Evolutionary conservation across 2,888 invertebrate genomes (phyloP).

Genomic region (Hedya salicella): DNA sequence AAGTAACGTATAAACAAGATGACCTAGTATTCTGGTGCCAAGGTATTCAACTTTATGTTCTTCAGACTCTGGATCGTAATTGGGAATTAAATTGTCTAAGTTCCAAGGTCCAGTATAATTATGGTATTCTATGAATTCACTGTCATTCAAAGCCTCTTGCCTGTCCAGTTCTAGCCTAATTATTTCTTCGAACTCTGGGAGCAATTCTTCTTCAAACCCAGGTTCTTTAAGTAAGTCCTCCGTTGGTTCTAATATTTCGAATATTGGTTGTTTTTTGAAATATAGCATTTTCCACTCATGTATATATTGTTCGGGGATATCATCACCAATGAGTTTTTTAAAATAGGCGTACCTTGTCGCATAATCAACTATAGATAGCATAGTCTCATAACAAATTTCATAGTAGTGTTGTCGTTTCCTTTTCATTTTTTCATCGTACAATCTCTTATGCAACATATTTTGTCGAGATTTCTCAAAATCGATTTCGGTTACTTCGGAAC

Average conservation of each 20-base stretch:
- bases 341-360: slow-evolving; percentile 82
- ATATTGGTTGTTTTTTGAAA: slow-evolving; percentile 81
- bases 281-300: slow-evolving; percentile 85
- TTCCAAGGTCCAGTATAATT: slow-evolving; percentile 82
- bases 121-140: slow-evolving; percentile 85
- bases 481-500: slow-evolving; percentile 78
- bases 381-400: slow-evolving; percentile 80
- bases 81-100: slow-evolving; percentile 72
- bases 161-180: slow-evolving; percentile 78
- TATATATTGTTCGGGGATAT: slow-evolving; percentile 77
- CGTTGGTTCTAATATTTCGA: slow-evolving; percentile 75
- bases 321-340: slow-evolving; percentile 67
- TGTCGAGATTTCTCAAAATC: slow-evolving; percentile 82
- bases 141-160: slow-evolving; percentile 81
- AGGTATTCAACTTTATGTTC: slow-evolving; percentile 75
- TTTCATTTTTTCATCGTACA: slow-evolving; percentile 83
- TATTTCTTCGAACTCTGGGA: slow-evolving; percentile 71
- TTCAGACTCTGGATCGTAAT: slow-evolving; percentile 71
- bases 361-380: slow-evolving; percentile 84
- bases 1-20: slow-evolving; percentile 81
- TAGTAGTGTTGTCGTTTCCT: slow-evolving; percentile 77
- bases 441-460: slow-evolving; percentile 78
- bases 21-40: slow-evolving; percentile 77
- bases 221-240: slow-evolving; percentile 68
- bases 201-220: slow-evolving; percentile 58